A percentile compares a stretch with the other conserved stretches of the same genome.
These are phyloP conservation scores for Cheilinus undulatus DNA, from an alignment of 2,113 vertebrate genomes.

Conservation along the genomic window DNA sequence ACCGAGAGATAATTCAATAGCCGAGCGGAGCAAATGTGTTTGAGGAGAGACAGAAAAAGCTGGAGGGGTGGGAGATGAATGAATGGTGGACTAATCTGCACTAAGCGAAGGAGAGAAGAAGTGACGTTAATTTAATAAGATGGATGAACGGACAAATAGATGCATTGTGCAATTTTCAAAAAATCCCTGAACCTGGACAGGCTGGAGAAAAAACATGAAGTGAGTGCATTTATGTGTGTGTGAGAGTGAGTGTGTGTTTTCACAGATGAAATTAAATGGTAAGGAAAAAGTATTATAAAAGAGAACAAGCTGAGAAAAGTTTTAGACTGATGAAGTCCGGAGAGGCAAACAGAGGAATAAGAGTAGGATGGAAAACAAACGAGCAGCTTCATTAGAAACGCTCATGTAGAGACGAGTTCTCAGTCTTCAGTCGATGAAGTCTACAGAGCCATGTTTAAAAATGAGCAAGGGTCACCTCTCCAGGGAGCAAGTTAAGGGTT, in stretches of 20 bases:
- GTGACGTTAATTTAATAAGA: constrained; percentile 64
- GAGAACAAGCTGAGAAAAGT: not conserved
- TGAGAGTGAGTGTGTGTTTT: not conserved
- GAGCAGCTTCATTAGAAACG: not conserved
- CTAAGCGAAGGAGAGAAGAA: constrained; percentile 52
- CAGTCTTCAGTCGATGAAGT: not conserved
- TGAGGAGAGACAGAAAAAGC: constrained; percentile 63
- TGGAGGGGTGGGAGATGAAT: constrained; percentile 68
- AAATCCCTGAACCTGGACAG: constrained; percentile 18
- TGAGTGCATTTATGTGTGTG: not conserved
- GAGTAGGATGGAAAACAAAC: not conserved
- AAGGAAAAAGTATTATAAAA: constrained; percentile 1
- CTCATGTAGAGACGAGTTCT: not conserved
- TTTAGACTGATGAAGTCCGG: not conserved
- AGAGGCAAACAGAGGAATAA: not conserved
- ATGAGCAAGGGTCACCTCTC: not conserved
- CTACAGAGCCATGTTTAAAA: not conserved
- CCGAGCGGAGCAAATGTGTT: constrained; percentile 65
- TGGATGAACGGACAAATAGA: constrained; percentile 59
- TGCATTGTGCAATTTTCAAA: constrained; percentile 31
- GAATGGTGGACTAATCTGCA: constrained; percentile 61
- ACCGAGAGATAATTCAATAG: constrained; percentile 74
- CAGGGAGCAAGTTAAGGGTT: not conserved
- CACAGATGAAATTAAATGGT: constrained; percentile 6
- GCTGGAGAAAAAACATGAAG: constrained; percentile 22